These are phyloP conservation scores for Lacanobia wlatinum DNA, from an alignment of 2,888 invertebrate species.

Conservation along the genomic window DNA sequence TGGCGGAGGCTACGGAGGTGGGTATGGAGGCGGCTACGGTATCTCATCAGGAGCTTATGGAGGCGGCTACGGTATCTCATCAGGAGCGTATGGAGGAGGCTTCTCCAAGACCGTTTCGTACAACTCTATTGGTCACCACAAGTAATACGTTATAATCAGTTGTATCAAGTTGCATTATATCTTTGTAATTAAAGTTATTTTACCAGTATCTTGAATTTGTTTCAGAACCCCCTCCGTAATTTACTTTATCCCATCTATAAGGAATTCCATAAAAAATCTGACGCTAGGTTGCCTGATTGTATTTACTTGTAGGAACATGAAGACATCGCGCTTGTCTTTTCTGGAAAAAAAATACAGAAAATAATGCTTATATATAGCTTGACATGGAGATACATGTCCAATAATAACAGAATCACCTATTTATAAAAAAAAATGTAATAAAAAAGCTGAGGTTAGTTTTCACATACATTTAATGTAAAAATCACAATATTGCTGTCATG, in stretches of 20 bases:
- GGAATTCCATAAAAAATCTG: too few species aligned
- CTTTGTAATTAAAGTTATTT: slow-evolving; percentile 62
- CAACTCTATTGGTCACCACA: slow-evolving; percentile 61
- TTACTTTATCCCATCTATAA: too few species aligned
- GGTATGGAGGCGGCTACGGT: slow-evolving; percentile 34
- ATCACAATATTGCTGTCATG: slow-evolving; percentile 25
- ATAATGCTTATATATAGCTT: too few species aligned
- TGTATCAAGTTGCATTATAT: slow-evolving; percentile 52
- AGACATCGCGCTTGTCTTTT: too few species aligned
- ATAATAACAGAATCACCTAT: too few species aligned
- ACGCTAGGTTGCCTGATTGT: too few species aligned
- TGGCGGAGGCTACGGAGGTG: slow-evolving; percentile 14
- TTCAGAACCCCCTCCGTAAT: neutral
- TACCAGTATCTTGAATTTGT: slow-evolving; percentile 30
- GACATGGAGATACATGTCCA: too few species aligned
- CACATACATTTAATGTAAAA: slow-evolving; percentile 44
- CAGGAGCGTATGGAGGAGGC: slow-evolving; percentile 49
- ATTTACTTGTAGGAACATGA: too few species aligned
- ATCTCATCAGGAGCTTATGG: slow-evolving; percentile 46
- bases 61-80: slow-evolving; percentile 43
- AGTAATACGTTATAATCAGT: slow-evolving; percentile 47
- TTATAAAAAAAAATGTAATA: neutral
- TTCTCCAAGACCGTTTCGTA: slow-evolving; percentile 62
- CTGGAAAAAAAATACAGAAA: too few species aligned
- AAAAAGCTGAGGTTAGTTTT: slow-evolving; percentile 5